Evolutionary conservation across 2,888 invertebrate genomes (phyloP).

Genomic region (Oithona nana): DNA sequence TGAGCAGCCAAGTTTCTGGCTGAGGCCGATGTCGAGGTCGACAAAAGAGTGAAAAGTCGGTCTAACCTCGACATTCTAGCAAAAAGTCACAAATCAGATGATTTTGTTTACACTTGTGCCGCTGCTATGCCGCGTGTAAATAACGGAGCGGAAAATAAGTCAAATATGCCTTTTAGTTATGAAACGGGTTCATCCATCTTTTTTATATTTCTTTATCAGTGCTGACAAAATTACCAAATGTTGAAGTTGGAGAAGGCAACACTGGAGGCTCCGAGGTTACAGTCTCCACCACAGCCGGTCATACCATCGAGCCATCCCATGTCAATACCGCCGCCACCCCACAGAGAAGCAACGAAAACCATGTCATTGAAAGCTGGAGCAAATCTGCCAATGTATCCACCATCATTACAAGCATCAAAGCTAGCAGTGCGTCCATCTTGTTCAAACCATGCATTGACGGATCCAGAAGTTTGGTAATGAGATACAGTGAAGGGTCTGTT

Average conservation of each 20-base stretch:
- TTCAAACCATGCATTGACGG: background rate
- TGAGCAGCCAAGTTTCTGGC: background rate
- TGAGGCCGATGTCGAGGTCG: constrained; percentile 1
- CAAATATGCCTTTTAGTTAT: too few relatives aligned
- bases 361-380: background rate
- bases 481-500: constrained; percentile 6
- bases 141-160: background rate
- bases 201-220: too few relatives aligned
- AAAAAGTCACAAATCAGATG: background rate
- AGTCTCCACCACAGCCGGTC: constrained; percentile 3
- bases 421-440: background rate
- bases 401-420: background rate
- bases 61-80: constrained; percentile 2
- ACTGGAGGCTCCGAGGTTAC: background rate
- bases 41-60: background rate
- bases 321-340: constrained; percentile 6
- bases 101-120: background rate
- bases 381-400: background rate
- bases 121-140: background rate
- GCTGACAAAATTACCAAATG: background rate
- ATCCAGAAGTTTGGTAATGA: background rate
- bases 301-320: constrained; percentile 10
- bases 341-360: constrained; percentile 6
- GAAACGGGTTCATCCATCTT: too few relatives aligned
- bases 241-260: background rate